A percentile compares a stretch with the other conserved stretches of the same genome.
Conservation (phyloP, 2,113 vertebrate genomes). For the Charadrius vociferus region DNA sequence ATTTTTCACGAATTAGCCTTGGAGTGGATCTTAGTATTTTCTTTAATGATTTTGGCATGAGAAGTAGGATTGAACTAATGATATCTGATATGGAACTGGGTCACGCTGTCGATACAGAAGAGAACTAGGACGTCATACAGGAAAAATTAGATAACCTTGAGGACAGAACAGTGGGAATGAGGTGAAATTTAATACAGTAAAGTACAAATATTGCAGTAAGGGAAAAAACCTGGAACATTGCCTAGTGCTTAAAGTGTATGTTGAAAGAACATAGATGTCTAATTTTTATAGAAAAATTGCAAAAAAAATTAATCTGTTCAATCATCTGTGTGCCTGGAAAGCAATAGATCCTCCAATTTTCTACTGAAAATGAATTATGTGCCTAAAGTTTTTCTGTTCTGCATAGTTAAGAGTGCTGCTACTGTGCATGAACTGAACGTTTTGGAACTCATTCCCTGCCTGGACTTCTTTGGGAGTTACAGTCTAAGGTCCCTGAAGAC, state of each 20-base stretch:
- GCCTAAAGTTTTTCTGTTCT: neutral
- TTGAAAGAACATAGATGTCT: neutral
- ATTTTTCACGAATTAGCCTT: neutral
- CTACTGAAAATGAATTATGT: neutral
- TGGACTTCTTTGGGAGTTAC: neutral
- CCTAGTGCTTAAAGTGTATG: neutral
- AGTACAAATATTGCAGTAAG: neutral
- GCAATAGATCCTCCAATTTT: neutral
- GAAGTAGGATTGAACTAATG: neutral
- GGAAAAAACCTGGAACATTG: neutral
- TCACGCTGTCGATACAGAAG: neutral
- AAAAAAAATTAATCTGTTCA: neutral
- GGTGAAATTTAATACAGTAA: neutral
- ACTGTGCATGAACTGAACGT: neutral
- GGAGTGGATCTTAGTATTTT: neutral
- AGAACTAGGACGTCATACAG: neutral
- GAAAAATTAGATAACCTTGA: neutral
- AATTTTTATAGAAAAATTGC: neutral
- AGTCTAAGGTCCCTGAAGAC: neutral
- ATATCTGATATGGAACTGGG: neutral
- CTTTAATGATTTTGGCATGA: conserved; percentile 12
- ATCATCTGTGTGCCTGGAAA: neutral
- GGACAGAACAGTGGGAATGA: neutral
- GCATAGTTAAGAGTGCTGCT: neutral
- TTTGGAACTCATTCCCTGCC: neutral